Base-by-base conservation (phyloP, 2,113 vertebrate genomes). In the Syrrhaptes paradoxus region DNA sequence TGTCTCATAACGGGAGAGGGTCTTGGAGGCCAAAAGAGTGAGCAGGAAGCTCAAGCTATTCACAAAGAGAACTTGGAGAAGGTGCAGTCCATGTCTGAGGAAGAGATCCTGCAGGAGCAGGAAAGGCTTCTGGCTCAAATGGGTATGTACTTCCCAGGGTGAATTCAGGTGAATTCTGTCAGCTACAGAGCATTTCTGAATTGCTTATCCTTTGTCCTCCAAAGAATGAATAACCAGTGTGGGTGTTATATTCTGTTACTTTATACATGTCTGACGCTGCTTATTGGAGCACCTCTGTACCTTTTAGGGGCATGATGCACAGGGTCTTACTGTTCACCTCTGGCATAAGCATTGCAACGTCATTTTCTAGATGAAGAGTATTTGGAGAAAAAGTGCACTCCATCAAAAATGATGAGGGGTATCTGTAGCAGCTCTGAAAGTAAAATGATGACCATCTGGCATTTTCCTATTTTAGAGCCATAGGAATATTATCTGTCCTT, bases 21-120 rank as follows among this genome's bases (percentile, higher is more conserved):
- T 36, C 98, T 99, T 65, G 85, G 91, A 58, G 95, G 79, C 54
- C 86, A 96, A 41, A 94, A 94, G 25, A 94, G 98, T 48, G 84
- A 97, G 67, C 95, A 94, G 76, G 99, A 99, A 97, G 98, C 92
- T 48, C 94, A 97, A 94, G 98, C 97, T 93, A 99, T 99, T 97
- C 99, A 99, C 65, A 85, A 65, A 87, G 99, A 99, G 96, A 99
- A 99, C 66, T 63, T 99, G 91, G 96, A 97, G 28, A 98, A 97
- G 87, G 97, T 99, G 52, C 97, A 75, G 76, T 97, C 96, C 71
- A 98, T 99, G 99, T 97, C 98, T 67, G 94, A 96, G 43, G 97
- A 98, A 57, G 98, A 99, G 93, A 99, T 99, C 89, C 89, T 98
- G 45, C 97, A 98, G 89, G 99, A 99, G 66, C 99, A 98, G 88